Conservation (phyloP, 2,797 vertebrate genomes). For the Hoplostethus mediterraneus region DNA sequence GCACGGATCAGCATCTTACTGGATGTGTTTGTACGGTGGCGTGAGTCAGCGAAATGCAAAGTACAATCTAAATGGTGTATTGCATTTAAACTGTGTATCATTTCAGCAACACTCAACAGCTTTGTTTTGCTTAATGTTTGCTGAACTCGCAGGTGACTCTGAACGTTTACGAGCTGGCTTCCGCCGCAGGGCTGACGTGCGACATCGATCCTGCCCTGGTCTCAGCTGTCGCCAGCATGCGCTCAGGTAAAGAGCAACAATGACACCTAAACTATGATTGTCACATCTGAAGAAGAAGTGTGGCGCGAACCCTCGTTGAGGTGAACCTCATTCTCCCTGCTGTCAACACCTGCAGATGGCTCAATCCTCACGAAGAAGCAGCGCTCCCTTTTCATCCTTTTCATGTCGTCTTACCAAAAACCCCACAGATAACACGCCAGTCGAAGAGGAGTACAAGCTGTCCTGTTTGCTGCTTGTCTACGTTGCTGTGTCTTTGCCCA, state of each 20-base stretch:
- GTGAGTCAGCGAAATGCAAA: background rate
- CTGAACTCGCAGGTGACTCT: slow-evolving; percentile 85
- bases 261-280: background rate
- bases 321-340: background rate
- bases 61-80: background rate
- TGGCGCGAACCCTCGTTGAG: background rate
- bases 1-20: background rate
- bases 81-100: background rate
- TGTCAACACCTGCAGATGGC: background rate
- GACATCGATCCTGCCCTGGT: slow-evolving; percentile 91
- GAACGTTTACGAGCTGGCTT: slow-evolving; percentile 90
- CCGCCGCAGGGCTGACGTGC: slow-evolving; percentile 90
- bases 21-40: background rate
- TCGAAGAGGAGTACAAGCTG: slow-evolving; percentile 93
- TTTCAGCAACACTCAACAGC: background rate
- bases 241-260: slow-evolving; percentile 82
- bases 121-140: too few relatives aligned
- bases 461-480: slow-evolving; percentile 93
- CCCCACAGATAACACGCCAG: slow-evolving; percentile 85
- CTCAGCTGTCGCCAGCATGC: slow-evolving; percentile 84
- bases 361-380: background rate
- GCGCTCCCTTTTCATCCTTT: slow-evolving; percentile 1
- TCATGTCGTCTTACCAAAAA: background rate
- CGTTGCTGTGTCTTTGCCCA: slow-evolving; percentile 90
- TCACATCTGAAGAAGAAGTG: background rate